Evolutionary conservation across 2,888 invertebrate species (phyloP).

Genomic region (Sarcophaga carnaria): DNA sequence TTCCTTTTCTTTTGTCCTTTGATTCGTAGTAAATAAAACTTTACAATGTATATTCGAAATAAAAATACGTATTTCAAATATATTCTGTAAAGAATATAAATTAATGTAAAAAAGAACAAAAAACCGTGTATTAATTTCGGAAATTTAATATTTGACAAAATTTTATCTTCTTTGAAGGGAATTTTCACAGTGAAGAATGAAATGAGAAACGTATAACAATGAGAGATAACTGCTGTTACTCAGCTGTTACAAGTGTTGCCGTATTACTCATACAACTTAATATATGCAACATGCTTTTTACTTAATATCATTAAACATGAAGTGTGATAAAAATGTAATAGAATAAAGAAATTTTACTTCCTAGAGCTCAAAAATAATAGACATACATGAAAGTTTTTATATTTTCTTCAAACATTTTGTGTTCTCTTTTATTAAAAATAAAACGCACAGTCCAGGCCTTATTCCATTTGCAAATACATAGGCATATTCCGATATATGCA

Average conservation of each 20-base stretch:
- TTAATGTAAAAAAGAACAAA: conserved; percentile 37
- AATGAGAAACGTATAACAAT: background rate
- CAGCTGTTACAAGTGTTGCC: conserved; percentile 42
- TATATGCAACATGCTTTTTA: background rate
- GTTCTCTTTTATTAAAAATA: too few species aligned
- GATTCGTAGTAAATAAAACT: conserved; percentile 19
- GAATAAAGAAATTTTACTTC: background rate
- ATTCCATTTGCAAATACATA: too few species aligned
- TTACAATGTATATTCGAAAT: background rate
- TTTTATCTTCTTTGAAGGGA: conserved; percentile 22
- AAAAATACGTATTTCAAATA: background rate
- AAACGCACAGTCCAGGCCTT: too few species aligned
- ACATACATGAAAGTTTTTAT: too few species aligned
- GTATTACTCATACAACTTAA: background rate
- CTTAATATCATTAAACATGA: background rate
- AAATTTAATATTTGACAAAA: conserved; percentile 13
- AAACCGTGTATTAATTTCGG: background rate
- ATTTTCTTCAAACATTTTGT: too few species aligned
- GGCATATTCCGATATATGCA: too few species aligned
- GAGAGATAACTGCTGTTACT: conserved; percentile 15
- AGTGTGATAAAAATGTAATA: background rate
- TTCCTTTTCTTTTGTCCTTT: background rate
- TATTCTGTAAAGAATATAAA: conserved; percentile 20
- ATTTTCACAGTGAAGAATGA: conserved; percentile 24
- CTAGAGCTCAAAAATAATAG: too few species aligned